Evolutionary conservation across 2,797 vertebrate genomes (phyloP).

Genomic region (Eleutherodactylus coqui): DNA sequence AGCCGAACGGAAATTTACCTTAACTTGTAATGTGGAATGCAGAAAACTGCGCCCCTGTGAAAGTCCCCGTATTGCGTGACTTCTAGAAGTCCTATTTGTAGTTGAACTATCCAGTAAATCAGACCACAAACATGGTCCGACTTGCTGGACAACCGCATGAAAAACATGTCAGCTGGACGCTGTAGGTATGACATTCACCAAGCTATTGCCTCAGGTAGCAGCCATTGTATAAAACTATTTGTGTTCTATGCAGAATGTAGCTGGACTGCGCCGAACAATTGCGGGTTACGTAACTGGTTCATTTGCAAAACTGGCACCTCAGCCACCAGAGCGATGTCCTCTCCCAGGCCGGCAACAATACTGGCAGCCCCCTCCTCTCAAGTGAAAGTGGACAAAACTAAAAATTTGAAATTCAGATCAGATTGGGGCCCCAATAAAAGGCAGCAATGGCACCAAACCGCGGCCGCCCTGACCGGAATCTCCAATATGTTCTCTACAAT

Average conservation of each 20-base stretch:
- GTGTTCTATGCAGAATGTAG: background rate
- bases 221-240: background rate
- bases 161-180: no score
- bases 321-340: background rate
- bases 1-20: no score
- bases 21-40: no score
- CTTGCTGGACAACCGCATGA: no score
- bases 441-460: background rate
- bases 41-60: no score
- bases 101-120: no score
- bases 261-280: background rate
- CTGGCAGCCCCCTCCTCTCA: background rate
- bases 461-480: conserved; percentile 29
- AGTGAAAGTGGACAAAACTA: conserved; percentile 50
- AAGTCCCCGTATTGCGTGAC: no score
- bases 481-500: conserved; percentile 40
- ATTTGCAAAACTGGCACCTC: conserved; percentile 28
- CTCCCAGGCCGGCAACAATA: background rate
- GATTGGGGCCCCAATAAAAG: background rate
- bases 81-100: no score
- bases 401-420: conserved; percentile 51
- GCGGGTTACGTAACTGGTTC: conserved; percentile 12
- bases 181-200: no score
- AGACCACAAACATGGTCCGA: no score
- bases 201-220: background rate